Evolutionary conservation across 2,113 vertebrate genomes (phyloP), one percentile per base, ranked within the genome.

Genomic region (Mesoclemmys tuberculata): DNA sequence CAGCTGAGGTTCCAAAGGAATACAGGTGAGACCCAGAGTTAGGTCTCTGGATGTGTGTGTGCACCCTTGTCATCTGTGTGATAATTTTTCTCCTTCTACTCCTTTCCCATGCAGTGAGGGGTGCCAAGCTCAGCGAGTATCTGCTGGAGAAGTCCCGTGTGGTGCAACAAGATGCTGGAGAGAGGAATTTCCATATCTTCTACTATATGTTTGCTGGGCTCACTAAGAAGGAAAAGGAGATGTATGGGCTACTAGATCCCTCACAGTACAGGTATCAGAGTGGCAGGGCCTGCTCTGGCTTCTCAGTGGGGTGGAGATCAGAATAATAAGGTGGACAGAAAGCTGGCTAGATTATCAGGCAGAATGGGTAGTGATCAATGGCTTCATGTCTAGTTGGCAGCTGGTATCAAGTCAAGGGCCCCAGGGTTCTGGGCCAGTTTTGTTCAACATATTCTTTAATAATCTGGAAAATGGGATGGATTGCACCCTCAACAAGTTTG

Each of bases 181-280:
- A 98, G 92, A 97, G 97, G 92, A 98, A 98, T 96, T 98, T 98
- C 86, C 98, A 98, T 92, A 98, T 98, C 86, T 98, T 98, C 97
- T 98, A 98, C 97, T 98, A 98, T 90, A 98, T 98, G 98, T 95
- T 98, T 92, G 98, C 98, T 82, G 98, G 98, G 31, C 97, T 98
- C 3, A 97, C 98, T 31, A 49, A 80, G 3, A 96, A 98, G 64
- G 96, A 98, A 87, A 98, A 98, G 85, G 97, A 98, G 71, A 93
- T 98, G 21, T 98, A 98, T 54, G 98, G 98, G 2, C 96, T 98
- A 3, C 48, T 98, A 90, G 97, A 98, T 56, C 97, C 98, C 10
- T 97, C 96, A 5, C 93, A 97, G 48, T 98, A 98, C 97, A 98
- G 98, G 98, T 98, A 96, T 0, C 22, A 93, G 35, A 61, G 79